Evolutionary conservation across 2,113 vertebrate species (phyloP), one percentile per base, ranked within the genome.

Genomic region (Orientallactaga bullata): DNA sequence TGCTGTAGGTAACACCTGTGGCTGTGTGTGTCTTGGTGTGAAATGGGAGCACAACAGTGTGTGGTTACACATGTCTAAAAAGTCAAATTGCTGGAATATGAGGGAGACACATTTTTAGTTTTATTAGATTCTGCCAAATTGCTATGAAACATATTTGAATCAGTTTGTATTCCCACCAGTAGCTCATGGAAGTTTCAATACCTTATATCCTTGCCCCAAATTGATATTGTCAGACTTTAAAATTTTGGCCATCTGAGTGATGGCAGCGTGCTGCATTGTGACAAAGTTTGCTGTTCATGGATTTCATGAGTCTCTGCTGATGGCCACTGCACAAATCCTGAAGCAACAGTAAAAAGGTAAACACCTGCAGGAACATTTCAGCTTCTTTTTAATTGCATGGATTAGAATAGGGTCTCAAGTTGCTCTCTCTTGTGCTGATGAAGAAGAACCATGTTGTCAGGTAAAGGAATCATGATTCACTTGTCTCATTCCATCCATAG

Each of bases 211-310:
- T 95, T 95, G 51, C 73, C 76, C 94, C 32, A 35, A 88, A 80
- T 72, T 92, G 79, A 77, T 88, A 60, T 17, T 47, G 72, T 85
- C 92, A 93, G 88, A 85, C 51, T 86, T 94, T n/a, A 85, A 60
- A 72, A 58, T 92, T 90, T 79, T 58, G 74, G 66, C 66, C n/a
- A 47, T 32, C 60, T 30, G 37, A 93, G 55, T 2, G 4, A 81
- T 42, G 13, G 35, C 73, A 82, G 47, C 66, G 39, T 93, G 85
- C 60, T 90, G 92, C 92, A 79, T 83, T 95, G 94, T 96, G 93
- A 81, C 82, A 30, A 39, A 77, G 55, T 28, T 24, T 10, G 28
- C 85, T 71, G 28, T 90, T 85, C 30, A 21, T 66, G 2, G 4
- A 35, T 65, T 84, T 32, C n/a, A 83, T 39, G 78, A 32, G 37